Evolutionary conservation across 2,113 vertebrate genomes (phyloP), one percentile per base, ranked within the genome.

Genomic region (Myanophis thanlyinensis): DNA sequence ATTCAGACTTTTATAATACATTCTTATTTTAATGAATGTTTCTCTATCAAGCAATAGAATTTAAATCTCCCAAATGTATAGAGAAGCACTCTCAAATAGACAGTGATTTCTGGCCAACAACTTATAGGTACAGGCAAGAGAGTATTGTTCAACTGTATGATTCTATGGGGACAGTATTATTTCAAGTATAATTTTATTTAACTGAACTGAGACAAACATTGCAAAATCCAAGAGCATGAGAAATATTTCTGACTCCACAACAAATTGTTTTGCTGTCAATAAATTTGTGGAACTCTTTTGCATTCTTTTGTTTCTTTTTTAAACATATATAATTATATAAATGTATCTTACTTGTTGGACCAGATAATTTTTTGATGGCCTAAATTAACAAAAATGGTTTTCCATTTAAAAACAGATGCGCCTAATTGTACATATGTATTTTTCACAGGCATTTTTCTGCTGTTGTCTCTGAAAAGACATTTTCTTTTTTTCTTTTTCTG

Each of bases 151-250:
- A 94, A 94, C 62, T 85, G 10, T 93, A 87, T 93, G 93, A 84
- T 95, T 96, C 95, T 96, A 67, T 7, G 88, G 95, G 93, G 94
- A 96, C 94, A 96, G 56, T 94, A 92, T 93, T 97, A 96, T 96
- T 97, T 96, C 93, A 94, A 96, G 62, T 80, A 44, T 44, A 95
- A 90, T 95, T 97, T 95, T 94, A 92, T 90, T 97, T 89, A 93
- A 95, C 91, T 97, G 92, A 93, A 95, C 85, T 85, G 95, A 96
- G 96, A 96, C 92, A 92, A 91, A 85, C 92, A 93, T 93, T 95
- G 92, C 95, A 95, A 97, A 96, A 94, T 91, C 35, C 94, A 96
- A 95, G 95, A 94, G 89, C 93, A 12, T 90, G 73, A 0, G 20
- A 95, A 95, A 93, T 95, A 96, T 94, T 52, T 93, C 91, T 92